Conservation (phyloP, 2,888 invertebrate genomes). For the Rhaphigaster nebulosa region DNA sequence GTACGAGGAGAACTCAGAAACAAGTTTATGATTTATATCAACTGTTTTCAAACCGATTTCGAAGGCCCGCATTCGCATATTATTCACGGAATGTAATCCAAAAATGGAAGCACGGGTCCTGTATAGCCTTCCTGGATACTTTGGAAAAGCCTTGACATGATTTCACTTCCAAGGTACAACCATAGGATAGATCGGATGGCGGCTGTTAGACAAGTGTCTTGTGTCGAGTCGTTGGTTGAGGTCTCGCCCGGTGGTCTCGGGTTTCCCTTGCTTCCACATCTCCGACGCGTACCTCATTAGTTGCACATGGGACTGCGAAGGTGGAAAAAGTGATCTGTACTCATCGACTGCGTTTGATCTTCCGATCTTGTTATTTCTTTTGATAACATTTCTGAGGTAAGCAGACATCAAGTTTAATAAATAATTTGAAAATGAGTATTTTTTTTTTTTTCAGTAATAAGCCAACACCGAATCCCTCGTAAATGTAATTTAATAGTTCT, state of each 20-base stretch:
- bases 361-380: background rate
- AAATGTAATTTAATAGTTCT: too few relatives aligned
- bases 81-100: background rate
- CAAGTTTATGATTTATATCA: background rate
- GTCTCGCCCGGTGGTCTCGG: background rate
- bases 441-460: too few relatives aligned
- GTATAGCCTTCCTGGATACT: constrained; percentile 18
- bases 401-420: background rate
- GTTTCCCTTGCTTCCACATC: background rate
- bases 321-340: background rate
- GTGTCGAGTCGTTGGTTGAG: constrained; percentile 4
- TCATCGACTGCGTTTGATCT: background rate
- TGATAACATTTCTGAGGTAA: background rate
- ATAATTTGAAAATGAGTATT: too few relatives aligned
- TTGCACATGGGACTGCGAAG: background rate
- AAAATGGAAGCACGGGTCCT: background rate
- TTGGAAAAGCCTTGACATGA: background rate
- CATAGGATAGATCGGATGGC: constrained; percentile 21
- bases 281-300: background rate
- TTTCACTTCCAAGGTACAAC: background rate
- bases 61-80: background rate
- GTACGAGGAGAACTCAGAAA: background rate
- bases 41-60: background rate
- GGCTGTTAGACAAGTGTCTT: background rate
- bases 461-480: too few relatives aligned